These are phyloP conservation scores for Augochlorella aurata DNA, from an alignment of 2,888 invertebrate species.

Conservation along the genomic window DNA sequence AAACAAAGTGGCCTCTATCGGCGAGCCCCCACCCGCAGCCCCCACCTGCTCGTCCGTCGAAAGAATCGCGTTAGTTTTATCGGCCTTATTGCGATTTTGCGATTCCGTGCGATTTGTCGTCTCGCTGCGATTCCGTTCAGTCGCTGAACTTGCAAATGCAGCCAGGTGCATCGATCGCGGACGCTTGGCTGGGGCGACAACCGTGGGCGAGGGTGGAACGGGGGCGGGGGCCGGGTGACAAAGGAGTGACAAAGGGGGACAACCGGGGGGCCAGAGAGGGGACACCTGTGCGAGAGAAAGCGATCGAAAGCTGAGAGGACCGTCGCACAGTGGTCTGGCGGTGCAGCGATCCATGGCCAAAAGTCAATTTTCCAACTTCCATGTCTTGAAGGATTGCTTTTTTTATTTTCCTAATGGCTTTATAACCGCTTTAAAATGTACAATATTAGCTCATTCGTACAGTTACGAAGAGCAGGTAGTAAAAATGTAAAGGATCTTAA, in stretches of 20 bases:
- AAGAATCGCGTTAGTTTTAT: slow-evolving; percentile 40
- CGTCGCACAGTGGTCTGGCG: too few relatives aligned
- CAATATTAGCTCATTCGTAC: too few relatives aligned
- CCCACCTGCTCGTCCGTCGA: not conserved
- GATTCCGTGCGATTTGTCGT: slow-evolving; percentile 56
- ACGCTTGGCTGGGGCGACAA: slow-evolving; percentile 1
- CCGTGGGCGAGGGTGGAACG: not conserved
- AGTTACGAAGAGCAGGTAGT: too few relatives aligned
- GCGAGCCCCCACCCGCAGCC: not conserved
- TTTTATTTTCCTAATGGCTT: too few relatives aligned
- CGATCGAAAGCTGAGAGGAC: not conserved
- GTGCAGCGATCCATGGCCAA: too few relatives aligned
- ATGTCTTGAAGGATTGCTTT: too few relatives aligned
- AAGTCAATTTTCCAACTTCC: too few relatives aligned
- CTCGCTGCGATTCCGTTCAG: slow-evolving; percentile 46
- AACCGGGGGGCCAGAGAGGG: not conserved
- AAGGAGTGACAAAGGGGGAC: too few relatives aligned
- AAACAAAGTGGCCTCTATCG: slow-evolving; percentile 48
- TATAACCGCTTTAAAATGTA: too few relatives aligned
- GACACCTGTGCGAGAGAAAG: slow-evolving; percentile 9
- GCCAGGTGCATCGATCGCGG: slow-evolving; percentile 58
- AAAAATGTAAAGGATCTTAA: too few relatives aligned
- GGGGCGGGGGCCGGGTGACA: too few relatives aligned
- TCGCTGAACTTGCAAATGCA: slow-evolving; percentile 61
- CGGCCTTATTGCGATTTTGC: slow-evolving; percentile 55